Percentiles rank a stretch among this genome's conserved stretches.
Conservation (phyloP, 2,888 invertebrate genomes). For the Cepaea hortensis region DNA sequence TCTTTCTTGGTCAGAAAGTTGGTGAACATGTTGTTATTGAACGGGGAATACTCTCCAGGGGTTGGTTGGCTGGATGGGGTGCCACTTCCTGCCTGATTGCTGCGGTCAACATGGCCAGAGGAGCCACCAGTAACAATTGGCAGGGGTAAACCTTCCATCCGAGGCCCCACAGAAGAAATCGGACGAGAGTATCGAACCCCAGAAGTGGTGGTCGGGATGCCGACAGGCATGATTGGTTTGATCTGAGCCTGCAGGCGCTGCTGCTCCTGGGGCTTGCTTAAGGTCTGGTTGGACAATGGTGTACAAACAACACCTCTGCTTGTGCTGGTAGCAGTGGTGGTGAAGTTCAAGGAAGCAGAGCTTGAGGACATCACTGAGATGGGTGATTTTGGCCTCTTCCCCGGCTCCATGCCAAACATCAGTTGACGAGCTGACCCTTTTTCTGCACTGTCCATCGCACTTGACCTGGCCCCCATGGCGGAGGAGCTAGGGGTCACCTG, state of each 20-base stretch:
- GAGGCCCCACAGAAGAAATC: not conserved
- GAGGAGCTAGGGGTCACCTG: conserved; percentile 49
- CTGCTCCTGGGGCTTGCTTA: conserved; percentile 29
- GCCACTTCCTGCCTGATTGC: conserved; percentile 34
- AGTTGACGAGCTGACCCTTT: conserved; percentile 72
- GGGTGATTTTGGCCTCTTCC: conserved; percentile 55
- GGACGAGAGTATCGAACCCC: conserved; percentile 12
- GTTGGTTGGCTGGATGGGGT: conserved; percentile 17
- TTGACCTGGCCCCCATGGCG: conserved; percentile 32
- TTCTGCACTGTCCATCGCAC: conserved; percentile 46
- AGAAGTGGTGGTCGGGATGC: conserved; percentile 25
- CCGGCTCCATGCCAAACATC: conserved; percentile 62
- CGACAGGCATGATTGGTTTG: conserved; percentile 11
- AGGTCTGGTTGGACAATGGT: conserved; percentile 25
- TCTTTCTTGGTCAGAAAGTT: conserved; percentile 76
- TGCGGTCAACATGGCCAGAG: conserved; percentile 10
- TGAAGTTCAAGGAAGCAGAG: conserved; percentile 39
- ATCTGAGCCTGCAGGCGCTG: conserved; percentile 18
- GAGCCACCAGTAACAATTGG: conserved; percentile 64
- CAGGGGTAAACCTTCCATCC: conserved; percentile 64
- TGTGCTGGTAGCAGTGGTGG: conserved; percentile 36
- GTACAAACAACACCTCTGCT: conserved; percentile 30
- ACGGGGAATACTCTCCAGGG: conserved; percentile 89
- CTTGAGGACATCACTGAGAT: conserved; percentile 51
- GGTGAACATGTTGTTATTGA: conserved; percentile 84